A percentile compares a stretch with the other conserved stretches of the same genome.
phyloP scores from a whole-genome alignment of 2,113 vertebrate species.

The Triplophysa dalaica region DNA sequence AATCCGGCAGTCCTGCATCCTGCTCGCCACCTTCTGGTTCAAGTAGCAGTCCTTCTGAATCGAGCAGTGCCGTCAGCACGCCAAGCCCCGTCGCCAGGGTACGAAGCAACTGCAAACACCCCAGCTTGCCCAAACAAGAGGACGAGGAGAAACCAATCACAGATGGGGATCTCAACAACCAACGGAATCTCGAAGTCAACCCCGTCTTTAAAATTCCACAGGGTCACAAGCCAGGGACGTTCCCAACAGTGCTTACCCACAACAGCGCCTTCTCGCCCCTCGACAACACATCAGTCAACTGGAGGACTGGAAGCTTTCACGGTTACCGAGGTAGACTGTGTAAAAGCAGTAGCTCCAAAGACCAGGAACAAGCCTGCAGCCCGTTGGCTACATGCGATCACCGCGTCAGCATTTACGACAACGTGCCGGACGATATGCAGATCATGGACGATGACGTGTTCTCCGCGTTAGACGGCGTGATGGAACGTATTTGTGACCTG shows the following conservation, averaged over 20 bases:
- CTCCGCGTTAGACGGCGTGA: conserved; percentile 78
- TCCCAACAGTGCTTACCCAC: conserved; percentile 78
- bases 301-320: conserved; percentile 86
- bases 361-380: conserved; percentile 51
- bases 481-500: conserved; percentile 80
- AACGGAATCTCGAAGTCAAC: conserved; percentile 52
- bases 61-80: conserved; percentile 76
- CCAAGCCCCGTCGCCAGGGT: conserved; percentile 70
- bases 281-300: conserved; percentile 75
- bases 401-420: conserved; percentile 84
- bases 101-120: conserved; percentile 69
- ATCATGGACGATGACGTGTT: conserved; percentile 76
- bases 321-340: conserved; percentile 67
- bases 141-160: background rate
- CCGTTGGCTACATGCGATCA: conserved; percentile 57
- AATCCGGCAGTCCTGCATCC: conserved; percentile 60
- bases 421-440: conserved; percentile 68
- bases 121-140: background rate
- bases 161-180: conserved; percentile 57
- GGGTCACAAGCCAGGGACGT: conserved; percentile 85
- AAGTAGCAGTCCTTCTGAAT: conserved; percentile 75
- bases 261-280: conserved; percentile 50
- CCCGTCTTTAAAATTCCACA: conserved; percentile 80
- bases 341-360: conserved; percentile 58
- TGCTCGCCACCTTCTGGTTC: conserved; percentile 65